phyloP scores from a whole-genome alignment of 2,888 invertebrate species.

The Ernsta delagoae region DNA sequence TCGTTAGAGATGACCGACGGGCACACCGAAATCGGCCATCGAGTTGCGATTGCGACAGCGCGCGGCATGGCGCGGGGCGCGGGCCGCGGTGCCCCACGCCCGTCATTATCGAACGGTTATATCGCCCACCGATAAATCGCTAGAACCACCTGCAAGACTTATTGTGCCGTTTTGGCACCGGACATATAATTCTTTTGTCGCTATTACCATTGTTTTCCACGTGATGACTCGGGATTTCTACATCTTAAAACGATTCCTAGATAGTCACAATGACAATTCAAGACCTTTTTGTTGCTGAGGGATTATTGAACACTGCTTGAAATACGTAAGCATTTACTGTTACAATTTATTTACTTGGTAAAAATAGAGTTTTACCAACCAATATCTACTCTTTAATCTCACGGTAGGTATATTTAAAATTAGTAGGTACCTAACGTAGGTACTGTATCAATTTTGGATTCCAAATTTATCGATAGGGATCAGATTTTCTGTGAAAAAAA shows the following conservation, averaged over 20 bases:
- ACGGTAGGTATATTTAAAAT: no score
- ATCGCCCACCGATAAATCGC: conserved; percentile 76
- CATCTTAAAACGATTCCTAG: conserved; percentile 45
- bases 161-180: conserved; percentile 75
- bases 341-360: background rate
- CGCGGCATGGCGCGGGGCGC: conserved; percentile 33
- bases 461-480: background rate
- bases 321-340: background rate
- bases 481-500: background rate
- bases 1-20: conserved; percentile 80
- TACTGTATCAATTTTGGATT: no score
- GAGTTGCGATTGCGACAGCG: conserved; percentile 69
- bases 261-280: conserved; percentile 42
- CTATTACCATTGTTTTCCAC: conserved; percentile 73
- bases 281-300: conserved; percentile 16
- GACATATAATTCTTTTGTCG: conserved; percentile 80
- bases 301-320: conserved; percentile 21
- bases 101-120: conserved; percentile 51
- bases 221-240: conserved; percentile 70
- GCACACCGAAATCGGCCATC: conserved; percentile 73
- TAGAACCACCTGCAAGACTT: conserved; percentile 73
- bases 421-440: no score
- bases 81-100: conserved; percentile 32
- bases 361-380: no score
- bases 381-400: conserved; percentile 2